Conservation (phyloP, 2,888 invertebrate genomes). For the Cyaniris semiargus region DNA sequence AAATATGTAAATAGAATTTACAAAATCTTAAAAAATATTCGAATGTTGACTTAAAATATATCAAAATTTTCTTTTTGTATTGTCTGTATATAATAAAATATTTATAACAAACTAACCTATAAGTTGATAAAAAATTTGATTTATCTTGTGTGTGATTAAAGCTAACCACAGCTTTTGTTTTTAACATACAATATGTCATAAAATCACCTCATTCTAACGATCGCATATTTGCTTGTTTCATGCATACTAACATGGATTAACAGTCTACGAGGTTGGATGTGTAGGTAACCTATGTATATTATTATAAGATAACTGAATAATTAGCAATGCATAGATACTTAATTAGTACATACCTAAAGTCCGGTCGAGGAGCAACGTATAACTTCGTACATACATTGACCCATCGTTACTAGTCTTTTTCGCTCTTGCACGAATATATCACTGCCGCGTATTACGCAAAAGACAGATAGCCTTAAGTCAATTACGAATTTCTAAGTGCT, state of each 20-base stretch:
- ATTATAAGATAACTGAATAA: not conserved
- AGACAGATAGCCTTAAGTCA: too few species aligned
- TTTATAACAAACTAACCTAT: not conserved
- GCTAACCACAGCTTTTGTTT: not conserved
- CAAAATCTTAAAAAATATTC: too few species aligned
- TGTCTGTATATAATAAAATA: not conserved
- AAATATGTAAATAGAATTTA: too few species aligned
- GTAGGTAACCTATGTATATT: constrained; percentile 59
- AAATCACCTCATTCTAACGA: constrained; percentile 17
- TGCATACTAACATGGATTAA: constrained; percentile 54
- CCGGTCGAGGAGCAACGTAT: too few species aligned
- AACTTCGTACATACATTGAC: too few species aligned
- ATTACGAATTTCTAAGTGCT: not conserved
- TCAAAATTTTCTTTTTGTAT: not conserved
- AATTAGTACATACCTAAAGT: too few species aligned
- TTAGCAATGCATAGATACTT: not conserved
- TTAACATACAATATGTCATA: not conserved
- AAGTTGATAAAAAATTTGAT: not conserved
- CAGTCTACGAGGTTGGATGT: constrained; percentile 67
- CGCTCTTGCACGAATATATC: too few species aligned
- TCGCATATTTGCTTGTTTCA: constrained; percentile 56
- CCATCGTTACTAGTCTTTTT: too few species aligned
- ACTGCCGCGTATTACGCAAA: too few species aligned
- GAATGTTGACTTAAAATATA: too few species aligned
- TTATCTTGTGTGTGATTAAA: not conserved